These are phyloP conservation scores for Willisornis vidua DNA, from an alignment of 2,113 vertebrate genomes.

Conservation along the genomic window DNA sequence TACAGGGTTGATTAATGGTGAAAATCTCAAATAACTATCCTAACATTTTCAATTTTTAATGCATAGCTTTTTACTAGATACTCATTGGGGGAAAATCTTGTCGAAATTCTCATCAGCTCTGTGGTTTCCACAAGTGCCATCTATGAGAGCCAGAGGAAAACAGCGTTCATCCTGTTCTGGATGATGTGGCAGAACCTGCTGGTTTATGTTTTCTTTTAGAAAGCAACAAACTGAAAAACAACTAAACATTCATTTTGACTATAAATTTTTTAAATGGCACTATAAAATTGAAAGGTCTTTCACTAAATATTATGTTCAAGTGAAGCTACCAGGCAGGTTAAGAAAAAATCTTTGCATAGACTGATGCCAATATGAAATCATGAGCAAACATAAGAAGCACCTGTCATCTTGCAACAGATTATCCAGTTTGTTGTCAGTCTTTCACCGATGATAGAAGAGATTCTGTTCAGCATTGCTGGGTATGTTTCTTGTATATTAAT, in stretches of 20 bases:
- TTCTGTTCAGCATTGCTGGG: not conserved
- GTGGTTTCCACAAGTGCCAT: not conserved
- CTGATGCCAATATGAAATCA: not conserved
- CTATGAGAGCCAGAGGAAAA: not conserved
- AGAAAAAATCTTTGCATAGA: not conserved
- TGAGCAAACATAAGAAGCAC: not conserved
- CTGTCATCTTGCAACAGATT: not conserved
- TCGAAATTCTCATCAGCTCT: not conserved
- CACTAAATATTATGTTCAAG: not conserved
- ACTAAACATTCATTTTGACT: not conserved
- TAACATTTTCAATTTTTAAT: not conserved
- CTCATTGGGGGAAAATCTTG: not conserved
- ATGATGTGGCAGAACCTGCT: not conserved
- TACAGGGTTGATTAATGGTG: not conserved
- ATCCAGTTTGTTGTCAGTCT: not conserved
- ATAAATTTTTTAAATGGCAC: not conserved
- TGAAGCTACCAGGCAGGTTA: not conserved
- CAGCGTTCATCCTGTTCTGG: accelerated
- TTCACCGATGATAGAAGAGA: not conserved
- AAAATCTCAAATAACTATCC: not conserved
- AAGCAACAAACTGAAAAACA: not conserved
- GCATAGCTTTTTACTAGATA: not conserved
- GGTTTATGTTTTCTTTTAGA: not conserved
- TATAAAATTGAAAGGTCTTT: not conserved
- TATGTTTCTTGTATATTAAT: not conserved